Evolutionary conservation across 2,888 invertebrate species (phyloP), one percentile per base, ranked within the genome.

Genomic region (Caenorhabditis panamensis): DNA sequence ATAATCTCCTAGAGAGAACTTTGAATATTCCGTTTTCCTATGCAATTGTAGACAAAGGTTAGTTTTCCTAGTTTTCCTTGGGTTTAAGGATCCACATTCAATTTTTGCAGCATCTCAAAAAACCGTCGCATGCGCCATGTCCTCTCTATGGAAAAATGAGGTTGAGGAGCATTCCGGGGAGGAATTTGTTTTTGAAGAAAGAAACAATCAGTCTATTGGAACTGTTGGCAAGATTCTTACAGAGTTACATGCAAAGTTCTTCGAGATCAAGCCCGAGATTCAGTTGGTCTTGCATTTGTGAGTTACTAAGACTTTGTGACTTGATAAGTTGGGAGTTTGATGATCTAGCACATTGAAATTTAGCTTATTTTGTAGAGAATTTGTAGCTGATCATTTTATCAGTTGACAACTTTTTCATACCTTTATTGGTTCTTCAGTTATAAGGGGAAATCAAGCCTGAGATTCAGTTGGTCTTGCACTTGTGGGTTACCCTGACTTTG

Each of bases 181-280:
- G 49, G 79, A 79, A 3, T 73, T 79, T 36, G 16, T 16, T 1
- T 79, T 72, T 24, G 62, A 28, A 6, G 47, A 24, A 8, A 41
- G 36, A 5, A 18, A 62, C 24, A 56, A 56, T 5, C 26, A 49
- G 31, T 36, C 49, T 11, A 51, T 72, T 20, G 68, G 28, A 20
- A 73, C 68, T 2, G 22, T 79, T n/a, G 79, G 79, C 5, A 72
- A 58, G 49, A 73, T 79, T 73, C 63, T 79, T 18, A 72, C 79
- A 16, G 73, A 63, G 6, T 53, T 79, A 16, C 79, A 79, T 20
- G 72, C 54, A 2, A 72, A 67, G 20, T 68, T 79, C 22, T 79
- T 22, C 36, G 61, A 56, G 24, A 8, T 73, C 11, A 26, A 26
- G 20, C 79, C 73, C 1, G 73, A 72, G 20, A 13, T 79, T 0